phyloP scores from a whole-genome alignment of 2,113 vertebrate genomes.

The Chamaetylas fuelleborni region DNA sequence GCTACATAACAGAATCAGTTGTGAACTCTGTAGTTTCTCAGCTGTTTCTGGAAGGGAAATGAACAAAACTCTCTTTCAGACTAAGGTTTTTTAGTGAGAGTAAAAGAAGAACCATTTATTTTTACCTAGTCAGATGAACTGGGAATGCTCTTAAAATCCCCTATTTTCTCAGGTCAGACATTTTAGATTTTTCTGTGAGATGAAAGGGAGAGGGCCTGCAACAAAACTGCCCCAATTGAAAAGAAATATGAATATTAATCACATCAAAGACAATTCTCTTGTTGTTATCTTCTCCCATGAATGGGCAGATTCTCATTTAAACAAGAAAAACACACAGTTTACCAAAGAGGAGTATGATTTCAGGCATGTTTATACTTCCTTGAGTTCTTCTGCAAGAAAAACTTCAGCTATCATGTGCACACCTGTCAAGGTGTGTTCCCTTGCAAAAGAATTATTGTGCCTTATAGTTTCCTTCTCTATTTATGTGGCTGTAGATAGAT shows the following conservation, averaged over 20 bases:
- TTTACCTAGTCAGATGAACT: constrained; percentile 74
- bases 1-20: neutral
- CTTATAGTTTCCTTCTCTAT: constrained; percentile 78
- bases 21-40: neutral
- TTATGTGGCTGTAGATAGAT: constrained; percentile 77
- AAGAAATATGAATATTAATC: constrained; percentile 82
- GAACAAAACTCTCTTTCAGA: neutral
- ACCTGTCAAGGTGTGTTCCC: constrained; percentile 81
- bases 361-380: constrained; percentile 61
- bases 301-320: constrained; percentile 85
- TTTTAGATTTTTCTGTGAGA: constrained; percentile 73
- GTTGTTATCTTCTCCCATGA: constrained; percentile 79
- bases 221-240: constrained; percentile 78
- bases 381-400: constrained; percentile 64
- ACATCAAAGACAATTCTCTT: constrained; percentile 84
- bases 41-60: neutral
- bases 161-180: constrained; percentile 66
- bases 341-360: constrained; percentile 81
- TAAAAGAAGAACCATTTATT: constrained; percentile 69
- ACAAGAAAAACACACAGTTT: constrained; percentile 82
- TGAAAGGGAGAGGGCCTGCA: constrained; percentile 79
- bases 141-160: constrained; percentile 62
- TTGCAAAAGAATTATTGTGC: constrained; percentile 67
- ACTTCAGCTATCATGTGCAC: constrained; percentile 70
- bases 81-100: constrained; percentile 65